These are phyloP conservation scores for Tyrannus savana DNA, from an alignment of 2,113 vertebrate species.

Conservation along the genomic window DNA sequence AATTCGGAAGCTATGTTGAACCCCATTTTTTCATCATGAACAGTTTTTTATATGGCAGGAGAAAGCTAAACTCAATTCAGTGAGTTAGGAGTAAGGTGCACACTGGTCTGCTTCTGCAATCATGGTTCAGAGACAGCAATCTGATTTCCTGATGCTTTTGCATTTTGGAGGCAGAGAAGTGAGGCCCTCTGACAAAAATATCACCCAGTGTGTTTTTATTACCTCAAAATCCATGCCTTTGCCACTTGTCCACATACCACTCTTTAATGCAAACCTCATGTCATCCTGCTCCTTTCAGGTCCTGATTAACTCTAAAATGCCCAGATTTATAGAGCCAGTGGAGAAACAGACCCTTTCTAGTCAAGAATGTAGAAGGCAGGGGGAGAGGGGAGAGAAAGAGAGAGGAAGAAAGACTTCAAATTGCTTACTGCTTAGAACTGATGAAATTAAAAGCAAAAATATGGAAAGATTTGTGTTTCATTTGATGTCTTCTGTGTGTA, in stretches of 20 bases:
- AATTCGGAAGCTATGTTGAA: not conserved
- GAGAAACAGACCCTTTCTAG: slow-evolving; percentile 62
- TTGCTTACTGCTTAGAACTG: not conserved
- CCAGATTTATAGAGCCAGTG: slow-evolving; percentile 42
- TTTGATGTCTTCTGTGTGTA: not conserved
- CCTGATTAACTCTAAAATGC: slow-evolving; percentile 74
- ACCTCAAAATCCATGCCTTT: slow-evolving; percentile 75
- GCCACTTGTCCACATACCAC: slow-evolving; percentile 78
- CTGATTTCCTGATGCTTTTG: slow-evolving; percentile 36
- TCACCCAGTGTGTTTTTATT: slow-evolving; percentile 77
- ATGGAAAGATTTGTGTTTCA: not conserved
- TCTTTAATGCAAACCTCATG: slow-evolving; percentile 80
- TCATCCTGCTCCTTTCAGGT: slow-evolving; percentile 65
- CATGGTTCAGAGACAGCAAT: slow-evolving; percentile 8
- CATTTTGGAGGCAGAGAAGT: slow-evolving; percentile 49
- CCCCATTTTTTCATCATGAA: not conserved
- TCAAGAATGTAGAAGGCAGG: not conserved
- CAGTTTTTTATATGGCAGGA: not conserved
- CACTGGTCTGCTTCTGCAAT: slow-evolving; percentile 26
- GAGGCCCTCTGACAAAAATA: slow-evolving; percentile 73
- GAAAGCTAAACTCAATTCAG: not conserved
- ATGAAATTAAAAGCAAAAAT: slow-evolving; percentile 37
- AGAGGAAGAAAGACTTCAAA: not conserved
- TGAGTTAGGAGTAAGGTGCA: slow-evolving; percentile 15
- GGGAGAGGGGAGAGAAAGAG: not conserved